Evolutionary conservation across 2,113 vertebrate species (phyloP).

Genomic region (Rostratula benghalensis): DNA sequence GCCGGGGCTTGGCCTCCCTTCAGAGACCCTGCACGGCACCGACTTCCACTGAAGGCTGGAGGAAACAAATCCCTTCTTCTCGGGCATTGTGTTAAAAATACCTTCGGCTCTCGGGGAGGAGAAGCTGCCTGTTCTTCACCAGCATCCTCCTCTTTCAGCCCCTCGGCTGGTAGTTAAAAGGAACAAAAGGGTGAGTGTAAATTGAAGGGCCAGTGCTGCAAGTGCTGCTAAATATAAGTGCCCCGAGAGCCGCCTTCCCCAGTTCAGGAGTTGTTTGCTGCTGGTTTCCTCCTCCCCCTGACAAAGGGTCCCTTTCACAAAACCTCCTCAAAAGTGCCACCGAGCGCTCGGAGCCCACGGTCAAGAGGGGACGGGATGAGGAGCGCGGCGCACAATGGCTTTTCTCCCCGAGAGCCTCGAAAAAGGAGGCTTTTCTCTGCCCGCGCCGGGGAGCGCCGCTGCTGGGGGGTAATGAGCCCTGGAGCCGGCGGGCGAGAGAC

Average conservation of each 20-base stretch:
- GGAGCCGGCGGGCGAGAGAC: not conserved
- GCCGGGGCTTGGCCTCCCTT: not conserved
- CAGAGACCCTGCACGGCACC: not conserved
- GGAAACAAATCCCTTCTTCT: constrained; percentile 6
- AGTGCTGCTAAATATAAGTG: constrained; percentile 49
- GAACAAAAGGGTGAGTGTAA: not conserved
- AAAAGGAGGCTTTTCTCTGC: not conserved
- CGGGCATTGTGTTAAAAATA: constrained; percentile 33
- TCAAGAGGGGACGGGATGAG: not conserved
- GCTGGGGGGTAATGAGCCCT: constrained; percentile 53
- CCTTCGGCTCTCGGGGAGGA: not conserved
- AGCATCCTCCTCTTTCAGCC: not conserved
- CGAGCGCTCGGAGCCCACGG: not conserved
- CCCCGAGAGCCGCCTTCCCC: not conserved
- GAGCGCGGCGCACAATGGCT: not conserved
- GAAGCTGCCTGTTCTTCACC: not conserved
- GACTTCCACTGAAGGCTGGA: not conserved
- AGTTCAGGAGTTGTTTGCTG: not conserved
- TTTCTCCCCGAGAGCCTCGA: not conserved
- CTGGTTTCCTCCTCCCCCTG: not conserved
- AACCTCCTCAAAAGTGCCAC: not conserved
- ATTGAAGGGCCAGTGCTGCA: not conserved
- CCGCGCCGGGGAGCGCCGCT: not conserved
- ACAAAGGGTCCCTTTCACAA: constrained; percentile 42
- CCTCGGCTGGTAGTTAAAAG: not conserved